Evolutionary conservation across 2,888 invertebrate genomes (phyloP).

Genomic region (Exephanes ischioxanthus): DNA sequence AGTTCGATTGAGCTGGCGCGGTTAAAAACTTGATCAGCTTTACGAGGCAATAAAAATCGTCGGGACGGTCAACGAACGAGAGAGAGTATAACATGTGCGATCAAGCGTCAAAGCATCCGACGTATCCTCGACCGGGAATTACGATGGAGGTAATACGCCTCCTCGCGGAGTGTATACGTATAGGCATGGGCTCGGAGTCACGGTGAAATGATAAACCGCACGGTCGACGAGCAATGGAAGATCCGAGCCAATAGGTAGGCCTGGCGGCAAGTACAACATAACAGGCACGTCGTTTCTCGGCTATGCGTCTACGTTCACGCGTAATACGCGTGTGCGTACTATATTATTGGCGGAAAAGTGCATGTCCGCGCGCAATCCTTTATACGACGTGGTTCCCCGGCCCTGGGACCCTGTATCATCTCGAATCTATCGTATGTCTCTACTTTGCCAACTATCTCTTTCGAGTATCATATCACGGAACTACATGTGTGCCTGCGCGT

Average conservation of each 20-base stretch:
- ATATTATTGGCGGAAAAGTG: conserved; percentile 41
- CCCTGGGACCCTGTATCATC: conserved; percentile 22
- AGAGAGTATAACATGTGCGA: conserved; percentile 16
- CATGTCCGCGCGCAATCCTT: conserved; percentile 27
- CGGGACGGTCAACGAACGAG: conserved; percentile 39
- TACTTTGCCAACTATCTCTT: neutral
- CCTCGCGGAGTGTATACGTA: neutral
- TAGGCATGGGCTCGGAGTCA: conserved; percentile 12
- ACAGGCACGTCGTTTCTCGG: conserved; percentile 29
- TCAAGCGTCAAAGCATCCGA: conserved; percentile 38
- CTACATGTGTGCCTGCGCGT: neutral
- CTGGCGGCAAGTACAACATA: conserved; percentile 29
- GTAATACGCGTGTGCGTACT: conserved; percentile 50
- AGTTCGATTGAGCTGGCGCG: neutral
- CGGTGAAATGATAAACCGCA: conserved; percentile 42
- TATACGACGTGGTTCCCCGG: conserved; percentile 3
- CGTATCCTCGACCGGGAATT: conserved; percentile 15
- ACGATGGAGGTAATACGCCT: conserved; percentile 22
- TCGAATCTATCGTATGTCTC: conserved; percentile 17
- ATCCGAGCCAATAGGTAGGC: conserved; percentile 37
- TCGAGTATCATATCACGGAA: conserved; percentile 7
- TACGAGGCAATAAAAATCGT: neutral
- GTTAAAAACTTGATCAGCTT: neutral
- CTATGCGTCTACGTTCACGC: conserved; percentile 23
- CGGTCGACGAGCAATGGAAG: conserved; percentile 44